These are phyloP conservation scores for Ostrea denselamellosa DNA, from an alignment of 1,140 invertebrate genomes.

Conservation along the genomic window DNA sequence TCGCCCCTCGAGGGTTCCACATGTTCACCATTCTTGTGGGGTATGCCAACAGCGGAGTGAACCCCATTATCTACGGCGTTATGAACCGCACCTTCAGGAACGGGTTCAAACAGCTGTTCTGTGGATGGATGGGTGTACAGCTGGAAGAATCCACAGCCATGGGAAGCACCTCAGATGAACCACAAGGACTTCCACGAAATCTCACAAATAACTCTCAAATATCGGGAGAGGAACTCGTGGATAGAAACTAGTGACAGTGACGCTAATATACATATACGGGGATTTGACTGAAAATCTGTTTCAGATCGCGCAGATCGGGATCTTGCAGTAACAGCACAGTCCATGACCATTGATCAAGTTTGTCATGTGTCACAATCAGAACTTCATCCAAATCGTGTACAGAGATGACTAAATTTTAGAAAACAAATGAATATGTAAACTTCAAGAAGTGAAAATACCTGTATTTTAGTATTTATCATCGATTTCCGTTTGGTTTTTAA, in stretches of 20 bases:
- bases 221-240: not conserved
- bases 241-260: not conserved
- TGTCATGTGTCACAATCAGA: too few relatives aligned
- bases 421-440: too few relatives aligned
- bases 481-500: too few relatives aligned
- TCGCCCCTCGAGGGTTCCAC: slow-evolving; percentile 59
- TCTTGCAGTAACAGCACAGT: too few relatives aligned
- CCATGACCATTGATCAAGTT: too few relatives aligned
- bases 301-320: not conserved
- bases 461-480: too few relatives aligned
- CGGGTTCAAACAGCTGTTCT: slow-evolving; percentile 64
- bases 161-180: not conserved
- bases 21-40: slow-evolving; percentile 72
- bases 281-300: not conserved
- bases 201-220: not conserved
- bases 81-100: slow-evolving; percentile 69
- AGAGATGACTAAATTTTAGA: too few relatives aligned
- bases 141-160: not conserved
- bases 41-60: slow-evolving; percentile 72
- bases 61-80: slow-evolving; percentile 73
- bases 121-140: slow-evolving; percentile 31
- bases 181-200: slow-evolving; percentile 18
- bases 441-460: too few relatives aligned
- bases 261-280: not conserved
- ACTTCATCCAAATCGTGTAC: too few relatives aligned